phyloP scores from a whole-genome alignment of 2,888 invertebrate genomes.

The Rotaria magnacalcarata region DNA sequence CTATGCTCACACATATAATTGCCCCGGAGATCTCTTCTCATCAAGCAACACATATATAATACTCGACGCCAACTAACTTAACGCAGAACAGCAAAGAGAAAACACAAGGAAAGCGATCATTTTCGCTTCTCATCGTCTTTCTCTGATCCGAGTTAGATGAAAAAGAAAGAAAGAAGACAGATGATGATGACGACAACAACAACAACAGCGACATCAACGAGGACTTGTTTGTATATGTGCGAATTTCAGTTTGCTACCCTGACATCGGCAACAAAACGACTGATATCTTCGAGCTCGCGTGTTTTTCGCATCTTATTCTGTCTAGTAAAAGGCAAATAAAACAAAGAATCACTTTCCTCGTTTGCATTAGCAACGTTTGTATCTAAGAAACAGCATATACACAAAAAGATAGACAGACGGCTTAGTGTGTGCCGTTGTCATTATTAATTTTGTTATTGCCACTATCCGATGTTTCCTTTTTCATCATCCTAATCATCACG shows the following conservation, averaged over 20 bases:
- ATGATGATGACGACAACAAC: background rate
- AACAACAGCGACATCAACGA: background rate
- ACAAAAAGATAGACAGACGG: background rate
- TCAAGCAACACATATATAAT: background rate
- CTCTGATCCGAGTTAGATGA: background rate
- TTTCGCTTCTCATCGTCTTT: background rate
- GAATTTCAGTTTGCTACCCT: background rate
- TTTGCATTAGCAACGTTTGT: background rate
- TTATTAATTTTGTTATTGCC: background rate
- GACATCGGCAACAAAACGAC: background rate
- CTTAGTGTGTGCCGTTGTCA: background rate
- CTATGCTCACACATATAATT: background rate
- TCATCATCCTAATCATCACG: background rate
- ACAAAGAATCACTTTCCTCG: background rate
- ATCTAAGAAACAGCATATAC: background rate
- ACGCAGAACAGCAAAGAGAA: background rate
- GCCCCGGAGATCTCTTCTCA: constrained; percentile 7
- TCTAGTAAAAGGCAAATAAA: background rate
- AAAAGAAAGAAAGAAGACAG: background rate
- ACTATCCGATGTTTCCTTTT: background rate
- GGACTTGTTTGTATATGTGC: background rate
- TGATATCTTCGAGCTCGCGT: background rate
- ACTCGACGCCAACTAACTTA: constrained; percentile 3
- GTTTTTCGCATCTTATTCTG: background rate
- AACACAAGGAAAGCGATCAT: background rate